phyloP scores from a whole-genome alignment of 2,113 vertebrate species.

The Cyphomyrus plagiostoma region DNA sequence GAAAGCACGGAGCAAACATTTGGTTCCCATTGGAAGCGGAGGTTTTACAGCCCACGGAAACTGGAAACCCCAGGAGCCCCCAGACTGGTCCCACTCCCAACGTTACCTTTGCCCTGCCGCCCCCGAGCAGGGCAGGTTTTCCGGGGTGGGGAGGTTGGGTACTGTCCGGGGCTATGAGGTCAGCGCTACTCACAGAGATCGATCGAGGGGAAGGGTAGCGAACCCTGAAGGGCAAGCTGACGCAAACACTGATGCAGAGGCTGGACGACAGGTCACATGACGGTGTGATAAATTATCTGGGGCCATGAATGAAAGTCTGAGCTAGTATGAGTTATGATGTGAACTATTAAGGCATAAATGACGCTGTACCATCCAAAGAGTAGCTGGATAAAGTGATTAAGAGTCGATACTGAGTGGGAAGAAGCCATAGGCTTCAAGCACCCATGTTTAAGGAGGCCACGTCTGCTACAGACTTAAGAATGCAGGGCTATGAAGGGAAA shows the following conservation, averaged over 20 bases:
- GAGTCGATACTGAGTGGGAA: not conserved
- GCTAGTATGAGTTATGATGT: not conserved
- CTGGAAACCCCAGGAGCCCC: conserved; percentile 7
- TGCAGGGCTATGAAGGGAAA: not conserved
- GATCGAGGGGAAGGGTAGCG: not conserved
- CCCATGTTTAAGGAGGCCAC: not conserved
- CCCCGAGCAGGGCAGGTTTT: not conserved
- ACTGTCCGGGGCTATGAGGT: too few species aligned
- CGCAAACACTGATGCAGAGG: not conserved
- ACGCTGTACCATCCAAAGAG: not conserved
- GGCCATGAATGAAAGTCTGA: not conserved
- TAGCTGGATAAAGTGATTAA: not conserved
- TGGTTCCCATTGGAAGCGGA: conserved; percentile 55
- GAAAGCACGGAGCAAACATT: conserved; percentile 63
- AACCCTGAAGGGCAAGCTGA: not conserved
- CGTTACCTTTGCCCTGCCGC: not conserved
- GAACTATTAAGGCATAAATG: not conserved
- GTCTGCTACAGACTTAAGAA: not conserved
- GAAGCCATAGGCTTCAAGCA: not conserved
- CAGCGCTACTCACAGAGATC: not conserved
- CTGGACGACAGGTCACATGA: not conserved
- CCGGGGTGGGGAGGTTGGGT: not conserved
- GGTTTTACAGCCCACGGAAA: conserved; percentile 30
- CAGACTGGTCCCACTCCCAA: conserved; percentile 19
- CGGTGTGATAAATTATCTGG: not conserved